A percentile compares a stretch with the other conserved stretches of the same genome.
phyloP scores from a whole-genome alignment of 1,140 invertebrate species.

The Wiebesia pumilae region DNA sequence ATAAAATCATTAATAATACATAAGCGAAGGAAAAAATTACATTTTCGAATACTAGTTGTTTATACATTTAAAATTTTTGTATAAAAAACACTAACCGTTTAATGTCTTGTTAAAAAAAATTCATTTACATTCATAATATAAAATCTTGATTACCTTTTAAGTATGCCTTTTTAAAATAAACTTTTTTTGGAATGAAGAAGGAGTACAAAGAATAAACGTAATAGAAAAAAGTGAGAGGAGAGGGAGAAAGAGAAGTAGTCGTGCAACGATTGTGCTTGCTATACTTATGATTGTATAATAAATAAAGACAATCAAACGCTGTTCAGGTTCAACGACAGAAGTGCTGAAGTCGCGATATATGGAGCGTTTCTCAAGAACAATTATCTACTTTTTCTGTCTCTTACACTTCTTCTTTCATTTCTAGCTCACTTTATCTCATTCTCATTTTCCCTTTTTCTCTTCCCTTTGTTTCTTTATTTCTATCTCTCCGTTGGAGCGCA shows the following conservation, averaged over 20 bases:
- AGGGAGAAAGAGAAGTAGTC: not conserved
- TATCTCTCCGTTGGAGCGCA: not conserved
- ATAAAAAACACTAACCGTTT: too few relatives aligned
- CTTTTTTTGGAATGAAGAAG: not conserved
- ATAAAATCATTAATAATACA: too few relatives aligned
- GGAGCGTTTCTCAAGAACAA: conserved; percentile 28
- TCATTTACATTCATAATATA: not conserved
- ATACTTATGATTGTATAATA: conserved; percentile 6
- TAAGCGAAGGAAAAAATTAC: too few relatives aligned
- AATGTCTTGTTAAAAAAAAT: not conserved
- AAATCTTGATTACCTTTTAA: not conserved
- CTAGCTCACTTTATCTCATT: not conserved
- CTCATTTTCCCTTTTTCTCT: not conserved
- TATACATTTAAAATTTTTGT: too few relatives aligned
- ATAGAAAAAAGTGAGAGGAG: not conserved
- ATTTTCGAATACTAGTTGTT: too few relatives aligned
- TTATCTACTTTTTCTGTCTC: not conserved
- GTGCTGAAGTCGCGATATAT: conserved; percentile 22
- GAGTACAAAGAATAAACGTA: not conserved
- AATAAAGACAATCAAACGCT: not conserved
- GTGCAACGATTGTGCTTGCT: not conserved
- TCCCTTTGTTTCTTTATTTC: not conserved
- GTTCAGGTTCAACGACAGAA: not conserved
- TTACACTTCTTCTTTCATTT: not conserved
- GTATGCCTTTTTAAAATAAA: not conserved